Percentiles rank a stretch among this genome's conserved stretches.
Conservation (phyloP, 2,888 invertebrate species). For the Eurytoma adleriae region DNA sequence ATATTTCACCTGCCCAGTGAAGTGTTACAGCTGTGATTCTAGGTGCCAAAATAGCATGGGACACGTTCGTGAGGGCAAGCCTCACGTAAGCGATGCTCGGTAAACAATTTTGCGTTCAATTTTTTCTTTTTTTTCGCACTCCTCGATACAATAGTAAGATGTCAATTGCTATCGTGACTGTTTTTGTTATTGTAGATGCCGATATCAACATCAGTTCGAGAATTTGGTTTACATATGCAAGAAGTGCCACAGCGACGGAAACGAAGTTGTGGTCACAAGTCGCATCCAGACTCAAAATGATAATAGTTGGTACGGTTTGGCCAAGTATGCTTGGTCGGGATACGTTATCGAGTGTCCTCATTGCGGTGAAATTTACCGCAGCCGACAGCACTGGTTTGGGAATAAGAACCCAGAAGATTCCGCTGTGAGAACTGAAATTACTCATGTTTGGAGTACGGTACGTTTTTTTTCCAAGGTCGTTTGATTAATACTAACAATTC, state of each 20-base stretch:
- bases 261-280: constrained; percentile 80
- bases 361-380: constrained; percentile 85
- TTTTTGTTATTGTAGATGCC: constrained; percentile 72
- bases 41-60: constrained; percentile 83
- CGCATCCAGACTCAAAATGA: constrained; percentile 75
- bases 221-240: constrained; percentile 83
- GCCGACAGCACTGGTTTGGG: constrained; percentile 89
- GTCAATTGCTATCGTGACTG: neutral
- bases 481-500: constrained; percentile 19
- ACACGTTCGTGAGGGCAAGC: constrained; percentile 80
- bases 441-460: constrained; percentile 79
- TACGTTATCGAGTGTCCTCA: constrained; percentile 86
- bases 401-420: constrained; percentile 85
- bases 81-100: constrained; percentile 77
- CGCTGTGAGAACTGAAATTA: constrained; percentile 80
- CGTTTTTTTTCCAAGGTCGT: constrained; percentile 43
- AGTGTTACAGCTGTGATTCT: constrained; percentile 83
- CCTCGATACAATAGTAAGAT: neutral
- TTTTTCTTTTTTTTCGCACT: neutral
- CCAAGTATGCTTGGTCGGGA: constrained; percentile 88
- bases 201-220: constrained; percentile 86
- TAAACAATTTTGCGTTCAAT: constrained; percentile 58
- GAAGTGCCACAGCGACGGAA: constrained; percentile 80
- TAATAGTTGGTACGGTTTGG: constrained; percentile 81
- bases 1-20: constrained; percentile 86